Evolutionary conservation across 2,797 vertebrate species (phyloP), one percentile per base, ranked within the genome.

Genomic region (Xenentodon cancila): DNA sequence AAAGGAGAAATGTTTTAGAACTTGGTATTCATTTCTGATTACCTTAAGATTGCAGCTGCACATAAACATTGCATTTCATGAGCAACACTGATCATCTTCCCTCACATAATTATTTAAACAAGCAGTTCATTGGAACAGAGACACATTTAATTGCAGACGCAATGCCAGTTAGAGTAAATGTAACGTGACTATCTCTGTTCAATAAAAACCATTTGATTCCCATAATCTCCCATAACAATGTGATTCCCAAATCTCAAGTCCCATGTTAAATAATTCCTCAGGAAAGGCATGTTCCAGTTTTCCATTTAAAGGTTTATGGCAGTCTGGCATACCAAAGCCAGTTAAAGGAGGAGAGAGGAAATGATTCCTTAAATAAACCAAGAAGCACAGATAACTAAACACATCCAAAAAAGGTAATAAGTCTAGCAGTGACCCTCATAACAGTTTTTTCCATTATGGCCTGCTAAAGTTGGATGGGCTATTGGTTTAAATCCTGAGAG

Each of bases 381-480:
- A 88, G 79, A 75, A 59, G 84, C 64, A 64, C 73, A 88, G 82
- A 88, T 80, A 86, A 84, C 82, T 83, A 88, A 92, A 90, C 87
- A 85, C 75, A 86, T 82, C 91, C 91, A 89, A 91, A 92, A 91
- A 92, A 88, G 91, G 91, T 80, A 82, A 91, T 66, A 65, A 71
- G 71, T 87, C 75, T 62, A 54, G 75, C 64, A 73, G 57, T 7
- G 68, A 79, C 74, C 40, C 58, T 71, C 51, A 62, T 20, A 48
- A 40, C 66, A 70, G 40, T 78, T 79, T 73, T n/a, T 65, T 64
- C 77, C 72, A 70, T 75, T 69, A 68, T 57, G 57, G 72, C 71
- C 75, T 66, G 74, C 78, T 81, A 47, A 75, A 64, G 59, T 57
- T 74, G 60, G 66, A 77, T 52, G 56, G 46, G 46, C 68, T 74